Conservation (phyloP, 2,888 invertebrate species). For the Homarus gammarus region DNA sequence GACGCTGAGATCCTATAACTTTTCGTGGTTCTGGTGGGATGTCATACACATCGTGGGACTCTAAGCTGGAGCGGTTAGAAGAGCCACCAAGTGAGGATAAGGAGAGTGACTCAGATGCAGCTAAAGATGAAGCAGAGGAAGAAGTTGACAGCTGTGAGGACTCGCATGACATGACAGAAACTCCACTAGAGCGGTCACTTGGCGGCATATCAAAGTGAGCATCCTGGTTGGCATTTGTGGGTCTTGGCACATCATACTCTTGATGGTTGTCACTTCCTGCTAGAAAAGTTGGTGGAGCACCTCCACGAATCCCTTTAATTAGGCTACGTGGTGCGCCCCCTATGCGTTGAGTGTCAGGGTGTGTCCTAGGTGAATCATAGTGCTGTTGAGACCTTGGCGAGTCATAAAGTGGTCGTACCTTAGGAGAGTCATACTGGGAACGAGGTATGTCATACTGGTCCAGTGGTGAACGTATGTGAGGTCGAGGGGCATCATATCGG, state of each 20-base stretch:
- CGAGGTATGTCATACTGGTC: conserved; percentile 76
- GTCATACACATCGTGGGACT: conserved; percentile 77
- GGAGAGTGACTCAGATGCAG: conserved; percentile 84
- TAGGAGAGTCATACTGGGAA: conserved; percentile 72
- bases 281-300: conserved; percentile 46
- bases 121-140: conserved; percentile 84
- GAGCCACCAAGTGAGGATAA: conserved; percentile 82
- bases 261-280: conserved; percentile 41
- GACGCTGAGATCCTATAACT: conserved; percentile 76
- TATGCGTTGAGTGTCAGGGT: conserved; percentile 80
- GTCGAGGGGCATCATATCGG: conserved; percentile 84
- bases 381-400: conserved; percentile 68
- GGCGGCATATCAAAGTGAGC: conserved; percentile 62
- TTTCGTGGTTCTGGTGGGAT: conserved; percentile 77
- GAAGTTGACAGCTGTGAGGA: conserved; percentile 76
- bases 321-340: conserved; percentile 51
- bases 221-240: conserved; percentile 59
- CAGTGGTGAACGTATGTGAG: conserved; percentile 56
- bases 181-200: conserved; percentile 75
- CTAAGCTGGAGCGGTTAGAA: conserved; percentile 81
- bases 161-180: conserved; percentile 75
- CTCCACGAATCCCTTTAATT: conserved; percentile 67
- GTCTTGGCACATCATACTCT: conserved; percentile 72
- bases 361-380: conserved; percentile 65
- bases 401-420: conserved; percentile 68